A percentile compares a stretch with the other conserved stretches of the same genome.
These are phyloP conservation scores for Trachelus troglodyta DNA, from an alignment of 2,888 invertebrate species.

Conservation along the genomic window DNA sequence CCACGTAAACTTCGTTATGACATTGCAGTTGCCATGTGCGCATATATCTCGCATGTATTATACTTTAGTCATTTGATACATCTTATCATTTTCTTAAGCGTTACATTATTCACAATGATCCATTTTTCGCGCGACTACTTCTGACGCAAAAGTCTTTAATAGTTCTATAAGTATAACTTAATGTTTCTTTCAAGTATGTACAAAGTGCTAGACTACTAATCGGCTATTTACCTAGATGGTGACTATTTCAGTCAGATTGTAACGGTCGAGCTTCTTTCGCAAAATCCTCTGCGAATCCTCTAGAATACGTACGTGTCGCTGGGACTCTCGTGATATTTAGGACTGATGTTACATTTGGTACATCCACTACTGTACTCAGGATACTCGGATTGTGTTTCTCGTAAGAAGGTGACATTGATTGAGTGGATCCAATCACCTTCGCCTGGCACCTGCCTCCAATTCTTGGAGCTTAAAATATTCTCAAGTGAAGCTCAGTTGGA, in stretches of 20 bases:
- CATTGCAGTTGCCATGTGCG: background rate
- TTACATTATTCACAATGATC: background rate
- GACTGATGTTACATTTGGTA: background rate
- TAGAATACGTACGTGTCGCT: background rate
- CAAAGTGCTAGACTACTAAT: background rate
- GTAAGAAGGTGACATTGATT: background rate
- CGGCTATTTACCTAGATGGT: background rate
- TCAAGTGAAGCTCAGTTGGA: background rate
- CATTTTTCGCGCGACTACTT: background rate
- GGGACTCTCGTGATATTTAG: background rate
- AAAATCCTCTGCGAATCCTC: background rate
- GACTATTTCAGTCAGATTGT: background rate
- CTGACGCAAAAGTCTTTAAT: background rate
- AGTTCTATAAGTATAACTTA: background rate
- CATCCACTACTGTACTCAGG: background rate
- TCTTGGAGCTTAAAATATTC: background rate
- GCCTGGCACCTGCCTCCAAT: background rate
- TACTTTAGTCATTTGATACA: background rate
- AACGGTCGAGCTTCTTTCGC: background rate
- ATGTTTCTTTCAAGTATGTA: background rate
- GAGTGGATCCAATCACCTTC: background rate
- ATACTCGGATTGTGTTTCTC: background rate
- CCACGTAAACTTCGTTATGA: background rate
- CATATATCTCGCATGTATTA: background rate
- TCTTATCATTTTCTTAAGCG: background rate